Conservation (phyloP, 2,113 vertebrate species). For the Rana temporaria region DNA sequence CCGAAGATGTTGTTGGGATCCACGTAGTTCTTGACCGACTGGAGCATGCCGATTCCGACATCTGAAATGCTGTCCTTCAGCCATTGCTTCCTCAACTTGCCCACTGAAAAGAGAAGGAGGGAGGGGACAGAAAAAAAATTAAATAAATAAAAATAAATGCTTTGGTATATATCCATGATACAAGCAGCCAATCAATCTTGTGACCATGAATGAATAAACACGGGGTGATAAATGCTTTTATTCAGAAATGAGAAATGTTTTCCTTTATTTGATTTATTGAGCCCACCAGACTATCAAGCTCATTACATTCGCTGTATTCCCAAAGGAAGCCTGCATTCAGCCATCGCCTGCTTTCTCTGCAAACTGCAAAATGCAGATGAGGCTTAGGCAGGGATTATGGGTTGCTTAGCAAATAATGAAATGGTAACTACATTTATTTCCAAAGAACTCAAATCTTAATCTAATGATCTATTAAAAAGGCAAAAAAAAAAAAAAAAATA, state of each 20-base stretch:
- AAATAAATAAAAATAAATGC: conserved; percentile 66
- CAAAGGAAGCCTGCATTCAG: conserved; percentile 87
- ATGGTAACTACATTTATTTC: conserved; percentile 63
- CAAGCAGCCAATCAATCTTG: conserved; percentile 96
- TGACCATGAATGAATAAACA: conserved; percentile 98
- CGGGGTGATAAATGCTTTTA: conserved; percentile 99
- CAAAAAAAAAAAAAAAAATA: not conserved
- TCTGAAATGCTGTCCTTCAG: conserved; percentile 91
- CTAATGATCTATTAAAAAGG: conserved; percentile 53
- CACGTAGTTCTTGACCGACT: conserved; percentile 94
- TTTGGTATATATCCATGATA: conserved; percentile 82
- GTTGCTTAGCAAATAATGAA: conserved; percentile 66
- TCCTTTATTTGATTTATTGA: conserved; percentile 99
- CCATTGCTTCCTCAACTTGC: conserved; percentile 98
- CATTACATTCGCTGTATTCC: conserved; percentile 95
- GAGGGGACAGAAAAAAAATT: conserved; percentile 61
- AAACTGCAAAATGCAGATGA: conserved; percentile 76
- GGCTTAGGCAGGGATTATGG: conserved; percentile 67
- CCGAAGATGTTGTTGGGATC: conserved; percentile 98
- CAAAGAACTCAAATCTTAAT: conserved; percentile 59
- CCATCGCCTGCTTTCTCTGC: conserved; percentile 77
- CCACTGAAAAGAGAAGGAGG: conserved; percentile 86
- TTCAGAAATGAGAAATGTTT: conserved; percentile 99
- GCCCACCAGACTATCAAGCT: conserved; percentile 99
- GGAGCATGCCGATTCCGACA: conserved; percentile 94